A percentile compares a stretch with the other conserved stretches of the same genome.
phyloP scores from a whole-genome alignment of 1,140 invertebrate species.

The Drosophila quadrilineata region DNA sequence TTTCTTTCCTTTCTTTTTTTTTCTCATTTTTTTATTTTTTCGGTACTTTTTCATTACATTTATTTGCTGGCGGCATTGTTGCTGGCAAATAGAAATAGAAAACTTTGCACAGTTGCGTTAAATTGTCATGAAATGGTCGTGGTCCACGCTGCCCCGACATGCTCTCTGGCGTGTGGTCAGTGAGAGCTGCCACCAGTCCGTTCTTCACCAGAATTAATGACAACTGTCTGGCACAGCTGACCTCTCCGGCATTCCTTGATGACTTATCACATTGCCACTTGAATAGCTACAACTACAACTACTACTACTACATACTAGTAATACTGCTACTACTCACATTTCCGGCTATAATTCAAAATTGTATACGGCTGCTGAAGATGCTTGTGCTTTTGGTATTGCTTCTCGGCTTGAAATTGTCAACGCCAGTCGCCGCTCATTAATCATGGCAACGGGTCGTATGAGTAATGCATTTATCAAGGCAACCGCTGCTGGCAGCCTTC shows the following conservation, averaged over 20 bases:
- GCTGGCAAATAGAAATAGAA: conserved; percentile 29
- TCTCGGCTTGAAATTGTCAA: conserved; percentile 17
- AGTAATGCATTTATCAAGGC: conserved; percentile 59
- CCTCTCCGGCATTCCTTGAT: conserved; percentile 57
- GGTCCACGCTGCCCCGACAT: too few relatives aligned
- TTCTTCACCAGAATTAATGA: conserved; percentile 68
- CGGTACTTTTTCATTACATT: conserved; percentile 42
- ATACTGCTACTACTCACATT: too few relatives aligned
- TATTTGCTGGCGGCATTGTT: conserved; percentile 37
- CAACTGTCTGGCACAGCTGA: conserved; percentile 72
- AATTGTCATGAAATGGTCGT: conserved; percentile 66
- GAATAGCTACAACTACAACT: too few relatives aligned
- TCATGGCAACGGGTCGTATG: conserved; percentile 45
- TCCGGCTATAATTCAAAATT: conserved; percentile 43
- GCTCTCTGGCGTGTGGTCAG: conserved; percentile 49
- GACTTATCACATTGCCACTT: conserved; percentile 69
- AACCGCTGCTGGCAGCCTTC: background rate
- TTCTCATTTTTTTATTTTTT: too few relatives aligned
- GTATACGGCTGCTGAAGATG: conserved; percentile 17
- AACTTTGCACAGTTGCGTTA: conserved; percentile 56
- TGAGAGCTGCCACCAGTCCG: conserved; percentile 8
- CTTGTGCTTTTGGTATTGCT: too few relatives aligned
- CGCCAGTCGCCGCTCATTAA: conserved; percentile 31
- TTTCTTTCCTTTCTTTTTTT: too few relatives aligned
- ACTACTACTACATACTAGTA: too few relatives aligned